Evolutionary conservation across 2,888 invertebrate genomes (phyloP).

Genomic region (Plagodis pulveraria): DNA sequence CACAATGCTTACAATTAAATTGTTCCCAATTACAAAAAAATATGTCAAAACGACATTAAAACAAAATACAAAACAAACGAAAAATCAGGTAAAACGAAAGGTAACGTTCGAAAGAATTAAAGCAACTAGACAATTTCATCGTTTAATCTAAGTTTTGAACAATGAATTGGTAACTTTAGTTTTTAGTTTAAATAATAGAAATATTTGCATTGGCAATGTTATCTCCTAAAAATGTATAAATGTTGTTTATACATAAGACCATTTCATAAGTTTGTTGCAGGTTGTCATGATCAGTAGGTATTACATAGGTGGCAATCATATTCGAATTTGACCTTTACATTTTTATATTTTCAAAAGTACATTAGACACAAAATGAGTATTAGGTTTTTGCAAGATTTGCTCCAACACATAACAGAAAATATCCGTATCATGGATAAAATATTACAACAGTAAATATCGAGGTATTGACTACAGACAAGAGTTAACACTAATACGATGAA

Average conservation of each 20-base stretch:
- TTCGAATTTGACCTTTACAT: background rate
- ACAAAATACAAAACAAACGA: slow-evolving; percentile 61
- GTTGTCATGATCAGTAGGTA: slow-evolving; percentile 8
- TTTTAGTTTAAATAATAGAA: slow-evolving; percentile 55
- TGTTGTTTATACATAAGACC: no score
- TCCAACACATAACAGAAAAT: background rate
- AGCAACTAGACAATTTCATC: slow-evolving; percentile 70
- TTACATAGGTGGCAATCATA: background rate
- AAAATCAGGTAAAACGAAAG: slow-evolving; percentile 80
- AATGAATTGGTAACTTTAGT: slow-evolving; percentile 82
- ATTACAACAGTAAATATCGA: slow-evolving; percentile 25
- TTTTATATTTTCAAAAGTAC: slow-evolving; percentile 5
- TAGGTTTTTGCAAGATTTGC: slow-evolving; percentile 23
- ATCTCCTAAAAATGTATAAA: background rate
- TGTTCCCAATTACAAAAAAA: slow-evolving; percentile 76
- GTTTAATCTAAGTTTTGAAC: slow-evolving; percentile 76
- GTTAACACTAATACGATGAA: slow-evolving; percentile 15
- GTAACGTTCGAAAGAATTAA: slow-evolving; percentile 81
- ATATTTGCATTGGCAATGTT: slow-evolving; percentile 55
- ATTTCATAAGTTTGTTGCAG: slow-evolving; percentile 2
- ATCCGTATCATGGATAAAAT: slow-evolving; percentile 16
- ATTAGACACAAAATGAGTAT: slow-evolving; percentile 40
- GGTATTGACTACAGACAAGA: slow-evolving; percentile 14
- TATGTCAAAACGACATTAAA: slow-evolving; percentile 66
- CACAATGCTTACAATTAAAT: slow-evolving; percentile 80